phyloP scores from a whole-genome alignment of 1,140 invertebrate genomes.

The Hylaeus anthracinus region DNA sequence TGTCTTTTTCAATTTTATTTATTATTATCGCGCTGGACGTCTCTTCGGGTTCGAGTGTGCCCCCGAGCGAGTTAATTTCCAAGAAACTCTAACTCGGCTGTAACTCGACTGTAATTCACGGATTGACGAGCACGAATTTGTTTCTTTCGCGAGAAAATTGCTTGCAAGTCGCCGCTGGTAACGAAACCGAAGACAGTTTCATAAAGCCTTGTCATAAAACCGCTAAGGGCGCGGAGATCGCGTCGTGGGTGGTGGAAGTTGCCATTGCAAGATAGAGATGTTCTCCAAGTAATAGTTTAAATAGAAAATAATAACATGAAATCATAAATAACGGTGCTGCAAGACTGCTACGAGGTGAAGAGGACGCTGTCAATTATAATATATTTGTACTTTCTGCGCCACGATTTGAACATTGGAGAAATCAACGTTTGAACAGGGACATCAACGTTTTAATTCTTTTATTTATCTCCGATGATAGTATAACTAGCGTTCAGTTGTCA shows the following conservation, averaged over 20 bases:
- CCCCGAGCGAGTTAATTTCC: conserved; percentile 13
- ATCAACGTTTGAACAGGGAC: too few species aligned
- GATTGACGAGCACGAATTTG: conserved; percentile 5
- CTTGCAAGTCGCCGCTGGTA: neutral
- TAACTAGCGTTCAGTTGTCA: neutral
- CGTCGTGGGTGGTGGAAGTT: neutral
- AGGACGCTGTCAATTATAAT: too few species aligned
- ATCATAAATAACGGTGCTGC: neutral
- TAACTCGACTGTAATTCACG: neutral
- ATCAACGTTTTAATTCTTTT: too few species aligned
- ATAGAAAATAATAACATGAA: too few species aligned
- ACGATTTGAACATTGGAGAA: too few species aligned
- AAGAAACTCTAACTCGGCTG: neutral
- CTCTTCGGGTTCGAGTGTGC: conserved; percentile 7
- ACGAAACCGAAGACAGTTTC: neutral
- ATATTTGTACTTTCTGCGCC: too few species aligned
- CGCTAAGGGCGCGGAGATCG: neutral
- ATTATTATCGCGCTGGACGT: neutral
- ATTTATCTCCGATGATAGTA: too few species aligned
- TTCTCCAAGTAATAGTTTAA: neutral
- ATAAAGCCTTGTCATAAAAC: neutral
- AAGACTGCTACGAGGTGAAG: too few species aligned
- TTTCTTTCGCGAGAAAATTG: conserved; percentile 5
- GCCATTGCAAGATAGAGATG: neutral
- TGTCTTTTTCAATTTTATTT: neutral